phyloP scores from a whole-genome alignment of 2,888 invertebrate species.

The Ectemnius cavifrons region DNA sequence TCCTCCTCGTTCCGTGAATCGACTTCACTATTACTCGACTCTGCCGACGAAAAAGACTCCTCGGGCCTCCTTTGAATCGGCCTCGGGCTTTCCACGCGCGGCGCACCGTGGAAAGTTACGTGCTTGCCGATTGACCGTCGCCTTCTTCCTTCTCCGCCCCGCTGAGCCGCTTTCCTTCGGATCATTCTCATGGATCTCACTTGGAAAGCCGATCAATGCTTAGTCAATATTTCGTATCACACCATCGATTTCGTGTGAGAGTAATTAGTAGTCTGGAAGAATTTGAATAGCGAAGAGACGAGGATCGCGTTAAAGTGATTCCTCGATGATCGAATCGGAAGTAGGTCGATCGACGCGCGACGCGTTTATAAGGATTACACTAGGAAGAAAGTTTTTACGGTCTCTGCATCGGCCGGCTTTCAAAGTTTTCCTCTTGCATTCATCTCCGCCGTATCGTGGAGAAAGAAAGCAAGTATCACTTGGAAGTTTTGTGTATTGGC shows the following conservation, averaged over 20 bases:
- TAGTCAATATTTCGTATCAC: too few species aligned
- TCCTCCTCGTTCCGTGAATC: conserved; percentile 63
- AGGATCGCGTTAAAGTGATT: too few species aligned
- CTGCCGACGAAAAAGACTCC: conserved; percentile 37
- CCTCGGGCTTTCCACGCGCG: conserved; percentile 53
- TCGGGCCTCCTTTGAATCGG: conserved; percentile 31
- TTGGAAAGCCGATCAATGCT: too few species aligned
- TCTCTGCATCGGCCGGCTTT: conserved; percentile 3
- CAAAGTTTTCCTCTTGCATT: conserved; percentile 4
- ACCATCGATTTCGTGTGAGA: too few species aligned
- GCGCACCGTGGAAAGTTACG: conserved; percentile 55
- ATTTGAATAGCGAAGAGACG: too few species aligned
- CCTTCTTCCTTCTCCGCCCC: too few species aligned
- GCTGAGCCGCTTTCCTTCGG: too few species aligned
- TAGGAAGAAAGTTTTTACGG: conserved; percentile 8
- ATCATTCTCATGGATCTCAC: too few species aligned
- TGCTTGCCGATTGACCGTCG: conserved; percentile 8
- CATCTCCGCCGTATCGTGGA: background rate
- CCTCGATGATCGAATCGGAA: background rate
- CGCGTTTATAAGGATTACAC: conserved; percentile 1
- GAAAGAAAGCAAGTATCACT: too few species aligned
- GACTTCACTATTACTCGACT: conserved; percentile 64
- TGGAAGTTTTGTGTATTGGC: too few species aligned
- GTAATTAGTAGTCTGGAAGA: too few species aligned
- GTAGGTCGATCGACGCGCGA: background rate